Base-by-base conservation (phyloP, 92 coral and sea anemone genomes). In the Zoanthus solanderi region DNA sequence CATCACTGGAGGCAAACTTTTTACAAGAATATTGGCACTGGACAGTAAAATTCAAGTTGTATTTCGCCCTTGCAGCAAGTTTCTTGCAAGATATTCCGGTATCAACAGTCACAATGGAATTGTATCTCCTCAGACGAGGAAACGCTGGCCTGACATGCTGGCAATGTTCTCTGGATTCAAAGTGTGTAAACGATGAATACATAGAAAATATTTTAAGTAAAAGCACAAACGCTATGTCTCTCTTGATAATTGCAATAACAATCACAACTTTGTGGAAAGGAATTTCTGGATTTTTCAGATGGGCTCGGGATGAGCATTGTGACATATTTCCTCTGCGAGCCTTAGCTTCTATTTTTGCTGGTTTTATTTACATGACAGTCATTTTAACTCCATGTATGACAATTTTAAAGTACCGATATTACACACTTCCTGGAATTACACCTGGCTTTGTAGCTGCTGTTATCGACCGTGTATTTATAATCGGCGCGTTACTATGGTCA, bases 201-300 rank as follows among this genome's bases (percentile, higher is more conserved):
- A 89, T 96, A 23, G 97, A 95, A 71, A 92, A 92, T 32, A 91
- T 95, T 11, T 74, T 93, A 52, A 89, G 91, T 9, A 92, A 91
- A 2, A 93, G 97, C n/a, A 77, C 93, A 1, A 61, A 80, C n/a
- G 83, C 76, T 44, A 81, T 96, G 80, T 83, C 93, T n/a, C 75
- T 96, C 28, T 94, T 95, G 7, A 83, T 95, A 9, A 18, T 93
- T 60, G 99, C 98, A 4, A 91, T 96, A 18, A 89, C 88, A 16
- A 34, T 96, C 34, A 92, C 95, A 12, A 95, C 99, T 2, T 78
- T 95, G 63, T 96, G 99, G 99, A 96, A 96, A 68, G 96, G 98
- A 2, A 92, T 95, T 61, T 95, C 98, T 14, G 95, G 94, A 7
- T 97, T 97, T 72, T 97, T 95, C 80, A 96, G 99, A 63, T 95